Base-by-base conservation (phyloP, 2,113 vertebrate species). In the Mesitornis unicolor region DNA sequence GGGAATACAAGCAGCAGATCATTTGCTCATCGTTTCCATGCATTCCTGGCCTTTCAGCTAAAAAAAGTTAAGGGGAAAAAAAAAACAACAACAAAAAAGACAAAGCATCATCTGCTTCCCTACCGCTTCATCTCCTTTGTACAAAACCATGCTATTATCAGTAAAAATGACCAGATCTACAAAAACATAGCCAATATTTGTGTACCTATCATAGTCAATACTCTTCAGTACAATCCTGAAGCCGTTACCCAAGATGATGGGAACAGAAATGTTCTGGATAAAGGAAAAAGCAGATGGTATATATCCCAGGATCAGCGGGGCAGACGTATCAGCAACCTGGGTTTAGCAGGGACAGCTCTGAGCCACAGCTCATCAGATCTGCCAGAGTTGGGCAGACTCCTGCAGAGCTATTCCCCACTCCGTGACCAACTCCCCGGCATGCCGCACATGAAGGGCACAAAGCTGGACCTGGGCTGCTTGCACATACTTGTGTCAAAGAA, bases 381-480 rank as follows among this genome's bases (percentile, higher is more conserved):
- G 51, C 26, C 71, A 53, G 50, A 26, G n/a, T 10, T 25, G 19
- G 10, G 50, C 33, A 65, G 48, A 11, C 3, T 54, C 40, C 60
- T 43, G 28, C 38, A 26, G 31, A 70, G 42, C 18, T 40, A 9
- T 40, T 79, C 13, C 54, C 47, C 21, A 14, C 6, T 25, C 87
- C 7, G 0, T 3, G 5, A 9, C 54, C 38, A 36, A 1, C 2
- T 50, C 26, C 54, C 9, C 7, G 1, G 22, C 69, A 11, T 0
- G 5, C 9, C 4, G 1, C 33, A 13, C 0, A 1, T 1, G 3
- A 70, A 57, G 29, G 54, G 42, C 1, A 3, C 4, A 20, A 25
- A 73, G 54, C 36, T 16, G 50, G 28, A 16, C 25, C 5, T 2
- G 1, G 7, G 20, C 35, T 74, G 38, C 40, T n/a, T 22, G 4